Base-by-base conservation (phyloP, 2,888 invertebrate species). In the Oligia latruncula region DNA sequence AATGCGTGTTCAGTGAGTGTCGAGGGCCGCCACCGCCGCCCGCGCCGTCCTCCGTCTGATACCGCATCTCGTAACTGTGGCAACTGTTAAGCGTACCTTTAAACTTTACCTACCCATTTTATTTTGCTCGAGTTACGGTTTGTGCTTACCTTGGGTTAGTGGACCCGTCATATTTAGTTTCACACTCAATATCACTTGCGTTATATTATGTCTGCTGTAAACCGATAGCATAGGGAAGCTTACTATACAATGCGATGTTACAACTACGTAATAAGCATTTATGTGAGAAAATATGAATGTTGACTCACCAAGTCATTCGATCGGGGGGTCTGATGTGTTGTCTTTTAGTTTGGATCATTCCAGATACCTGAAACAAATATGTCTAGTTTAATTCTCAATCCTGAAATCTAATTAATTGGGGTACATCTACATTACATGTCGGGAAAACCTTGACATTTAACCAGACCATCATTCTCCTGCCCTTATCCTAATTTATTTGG, bases 351-450 rank as follows among this genome's bases (percentile, higher is more conserved):
- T 95, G 92, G 94, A 91, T 94, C 96, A 96, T 96, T 95, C 95
- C 96, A 95, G 91, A 94, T 93, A 94, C 91, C 96, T 96, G 96
- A 75, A 95, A 96, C 92, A 93, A 95, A 78, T 74, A 64, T 65
- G 70, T 60, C 4, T 46, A 8, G 5, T 20, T 70, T 15, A 66
- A 49, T 71, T 70, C 15, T 17, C 4, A n/a, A 58, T 52, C 0
- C 15, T 46, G 1, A 67, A 35, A 60, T 40, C 6, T 3, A 40
- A 23, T 29, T 15, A 64, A 4, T n/a, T 15, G n/a, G n/a, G n/a
- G n/a, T n/a, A n/a, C n/a, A n/a, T n/a, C n/a, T n/a, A n/a, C 58
- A 29, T 15, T 17, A 60, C 2, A 35, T 17, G 35, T 20, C 13
- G 2, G 23, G 49, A 29, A 64, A 52, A 77, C 13, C 58, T 58